Conservation (phyloP, 2,113 vertebrate species). For the Desmodus rotundus region DNA sequence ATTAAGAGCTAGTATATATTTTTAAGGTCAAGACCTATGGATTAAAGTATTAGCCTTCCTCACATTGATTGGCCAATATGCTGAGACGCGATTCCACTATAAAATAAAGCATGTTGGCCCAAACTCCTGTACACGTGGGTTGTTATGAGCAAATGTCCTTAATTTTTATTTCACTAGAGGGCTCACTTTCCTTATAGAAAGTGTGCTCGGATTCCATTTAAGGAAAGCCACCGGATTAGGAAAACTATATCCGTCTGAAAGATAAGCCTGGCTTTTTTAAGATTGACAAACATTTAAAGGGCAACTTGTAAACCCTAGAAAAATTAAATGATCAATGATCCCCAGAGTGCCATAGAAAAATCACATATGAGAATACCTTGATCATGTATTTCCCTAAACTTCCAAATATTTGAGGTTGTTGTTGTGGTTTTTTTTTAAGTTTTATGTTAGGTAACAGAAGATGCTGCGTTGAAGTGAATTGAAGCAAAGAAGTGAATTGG, state of each 20-base stretch:
- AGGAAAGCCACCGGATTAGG: background rate
- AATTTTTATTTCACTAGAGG: slow-evolving; percentile 64
- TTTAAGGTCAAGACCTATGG: background rate
- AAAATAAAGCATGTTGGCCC: background rate
- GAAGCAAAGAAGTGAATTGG: background rate
- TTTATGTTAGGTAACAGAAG: background rate
- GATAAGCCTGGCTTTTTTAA: background rate
- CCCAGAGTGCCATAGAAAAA: background rate
- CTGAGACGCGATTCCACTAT: background rate
- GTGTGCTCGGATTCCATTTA: background rate
- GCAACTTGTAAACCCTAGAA: background rate
- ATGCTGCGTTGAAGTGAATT: background rate
- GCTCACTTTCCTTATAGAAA: slow-evolving; percentile 57
- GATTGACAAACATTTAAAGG: background rate
- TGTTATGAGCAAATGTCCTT: background rate
- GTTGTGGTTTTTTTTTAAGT: background rate
- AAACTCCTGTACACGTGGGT: background rate
- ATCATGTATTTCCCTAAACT: background rate
- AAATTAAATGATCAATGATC: background rate
- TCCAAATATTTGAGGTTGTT: background rate
- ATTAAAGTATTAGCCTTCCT: background rate
- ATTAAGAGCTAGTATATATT: background rate
- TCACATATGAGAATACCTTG: background rate
- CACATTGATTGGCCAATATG: background rate
- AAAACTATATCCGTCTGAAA: background rate